phyloP scores from a whole-genome alignment of 2,113 vertebrate species.

The Ceyx melanurus region DNA sequence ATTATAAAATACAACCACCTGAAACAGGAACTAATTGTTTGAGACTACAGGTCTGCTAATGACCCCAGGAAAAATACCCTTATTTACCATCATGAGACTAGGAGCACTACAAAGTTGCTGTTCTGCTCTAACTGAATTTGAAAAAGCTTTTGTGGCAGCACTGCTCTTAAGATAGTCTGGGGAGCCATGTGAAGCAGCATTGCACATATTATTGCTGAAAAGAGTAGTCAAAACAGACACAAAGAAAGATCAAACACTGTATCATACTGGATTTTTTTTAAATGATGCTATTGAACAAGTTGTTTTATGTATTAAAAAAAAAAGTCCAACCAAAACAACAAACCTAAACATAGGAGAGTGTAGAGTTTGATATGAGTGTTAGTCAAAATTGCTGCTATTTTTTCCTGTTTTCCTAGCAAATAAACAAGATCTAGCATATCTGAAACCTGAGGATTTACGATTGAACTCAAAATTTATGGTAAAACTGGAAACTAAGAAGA shows the following conservation, averaged over 20 bases:
- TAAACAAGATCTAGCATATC: not conserved
- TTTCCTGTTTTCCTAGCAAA: not conserved
- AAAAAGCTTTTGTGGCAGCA: not conserved
- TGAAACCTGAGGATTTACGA: not conserved
- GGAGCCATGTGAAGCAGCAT: not conserved
- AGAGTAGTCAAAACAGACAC: not conserved
- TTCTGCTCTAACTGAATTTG: not conserved
- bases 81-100: not conserved
- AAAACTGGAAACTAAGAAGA: not conserved
- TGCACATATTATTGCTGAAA: rapidly evolving
- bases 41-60: not conserved
- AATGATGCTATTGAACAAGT: not conserved
- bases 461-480: not conserved
- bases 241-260: not conserved
- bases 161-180: not conserved
- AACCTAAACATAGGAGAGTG: rapidly evolving
- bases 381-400: not conserved
- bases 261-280: not conserved
- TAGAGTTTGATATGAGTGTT: not conserved
- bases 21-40: not conserved
- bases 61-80: not conserved
- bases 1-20: constrained; percentile 4
- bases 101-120: not conserved
- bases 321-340: not conserved
- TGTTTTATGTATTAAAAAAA: not conserved